Base-by-base conservation (phyloP, 2,888 invertebrate species). In the Theretra japonica region DNA sequence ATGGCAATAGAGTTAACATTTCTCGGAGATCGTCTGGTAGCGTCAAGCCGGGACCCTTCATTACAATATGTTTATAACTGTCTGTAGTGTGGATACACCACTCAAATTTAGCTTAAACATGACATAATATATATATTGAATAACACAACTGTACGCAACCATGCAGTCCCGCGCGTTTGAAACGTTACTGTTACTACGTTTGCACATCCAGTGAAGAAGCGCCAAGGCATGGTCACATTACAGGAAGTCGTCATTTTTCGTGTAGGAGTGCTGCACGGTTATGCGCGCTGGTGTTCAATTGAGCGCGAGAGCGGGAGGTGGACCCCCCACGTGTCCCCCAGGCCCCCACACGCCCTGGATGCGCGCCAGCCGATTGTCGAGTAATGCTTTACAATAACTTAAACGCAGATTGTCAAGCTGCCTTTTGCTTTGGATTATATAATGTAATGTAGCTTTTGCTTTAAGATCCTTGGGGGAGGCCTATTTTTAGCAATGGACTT, bases 191-290 rank as follows among this genome's bases (percentile, higher is more conserved):
- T 41, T 11, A 2, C 11, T 15, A 15, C 15, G 15, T 41, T 41
- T 15, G 0, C 5, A 53, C 19, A n/a, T 6, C 53, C 53, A 53
- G 53, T 53, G 53, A n/a, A 4, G 19, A 19, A 60, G 15, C 5
- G 30, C 5, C 15, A 48, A 17, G 15, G 15, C 48, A 48, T 65
- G 41, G 65, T 48, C 65, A 65, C 41, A 41, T 6, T 23, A 48
- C 65, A 41, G 65, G 65, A 48, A 65, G 48, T 65, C 65, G 65
- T 65, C 65, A 65, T 65, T 65, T 65, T 25, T 65, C 65, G 65
- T 65, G 65, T 65, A 65, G 23, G 23, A 65, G 23, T 65, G 65
- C 48, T 23, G 48, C 41, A 65, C 23, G 65, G 65, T 65, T 48
- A 48, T 65, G 65, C 65, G 23, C 65, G 48, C 65, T 65, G 65